Base-by-base conservation (phyloP, 2,888 invertebrate species). In the Microplitis manilae region DNA sequence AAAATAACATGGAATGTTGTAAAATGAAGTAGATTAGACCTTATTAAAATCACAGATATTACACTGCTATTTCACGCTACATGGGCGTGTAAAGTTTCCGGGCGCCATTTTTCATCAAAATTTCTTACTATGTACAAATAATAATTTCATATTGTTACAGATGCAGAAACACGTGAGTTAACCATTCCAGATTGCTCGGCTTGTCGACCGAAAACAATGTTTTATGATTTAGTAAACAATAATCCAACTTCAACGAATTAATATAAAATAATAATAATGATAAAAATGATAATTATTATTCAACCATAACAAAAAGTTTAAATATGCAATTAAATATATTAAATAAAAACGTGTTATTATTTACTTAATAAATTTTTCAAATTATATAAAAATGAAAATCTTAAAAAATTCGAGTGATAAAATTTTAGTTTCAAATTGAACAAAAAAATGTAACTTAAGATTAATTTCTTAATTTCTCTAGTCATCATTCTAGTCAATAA, bases 171-270 rank as follows among this genome's bases (percentile, higher is more conserved):
- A 69, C 82, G 78, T 61, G 87, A 87, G 77, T 84, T 87, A 75
- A 77, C 84, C 74, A 82, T 84, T 60, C 81, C 86, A 65, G 86
- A 88, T 79, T 89, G 88, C 79, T 86, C 88, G 60, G 88, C 88
- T 70, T 89, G 88, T 79, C 86, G 86, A 80, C 87, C 87, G 39
- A 85, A 86, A 77, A 86, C 85, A 75, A 85, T 88, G 78, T 88
- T 88, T 81, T 88, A 88, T 80, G 83, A 86, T 50, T 87, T 84
- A 80, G 84, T 88, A 79, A 86, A 88, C 82, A 88, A 86, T 84
- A 87, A 88, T 78, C 85, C 87, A 64, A 86, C 87, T 61, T 81
- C 88, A 30, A 86, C 85, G 77, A 88, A 88, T 86, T 88, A 88
- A 87, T 83, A 40, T 13, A 68, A 68, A 6, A 65, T 59, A 17